A percentile compares a stretch with the other conserved stretches of the same genome.
Conservation (phyloP, 2,113 vertebrate species). For the Parotia lawesii region DNA sequence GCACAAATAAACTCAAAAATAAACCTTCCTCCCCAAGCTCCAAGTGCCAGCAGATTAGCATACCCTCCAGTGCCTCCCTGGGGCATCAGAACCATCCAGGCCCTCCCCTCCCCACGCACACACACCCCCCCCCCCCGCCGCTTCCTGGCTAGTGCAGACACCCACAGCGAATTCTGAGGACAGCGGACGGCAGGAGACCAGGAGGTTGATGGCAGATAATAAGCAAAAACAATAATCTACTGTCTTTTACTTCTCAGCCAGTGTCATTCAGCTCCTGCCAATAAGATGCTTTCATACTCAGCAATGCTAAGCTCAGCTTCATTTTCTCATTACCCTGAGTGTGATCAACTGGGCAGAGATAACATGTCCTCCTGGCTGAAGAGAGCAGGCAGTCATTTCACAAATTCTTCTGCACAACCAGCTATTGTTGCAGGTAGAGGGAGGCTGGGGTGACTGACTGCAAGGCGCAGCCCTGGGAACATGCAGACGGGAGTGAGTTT, state of each 20-base stretch:
- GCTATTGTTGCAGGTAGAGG: conserved; percentile 75
- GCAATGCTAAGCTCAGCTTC: conserved; percentile 74
- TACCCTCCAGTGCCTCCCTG: not conserved
- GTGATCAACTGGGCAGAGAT: conserved; percentile 74
- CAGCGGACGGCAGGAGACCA: conserved; percentile 72
- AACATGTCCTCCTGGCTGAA: conserved; percentile 61
- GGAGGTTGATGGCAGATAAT: conserved; percentile 78
- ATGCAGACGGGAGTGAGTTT: not conserved
- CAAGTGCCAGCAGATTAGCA: conserved; percentile 34
- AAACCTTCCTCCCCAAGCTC: conserved; percentile 25
- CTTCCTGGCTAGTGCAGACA: conserved; percentile 62
- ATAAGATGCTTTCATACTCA: conserved; percentile 76
- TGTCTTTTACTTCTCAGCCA: conserved; percentile 75
- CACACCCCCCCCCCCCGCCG: not conserved
- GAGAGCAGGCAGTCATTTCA: conserved; percentile 70
- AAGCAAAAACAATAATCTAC: conserved; percentile 79
- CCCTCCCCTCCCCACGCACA: not conserved
- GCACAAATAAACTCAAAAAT: conserved; percentile 72
- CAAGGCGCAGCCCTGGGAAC: conserved; percentile 46
- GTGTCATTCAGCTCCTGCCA: conserved; percentile 75
- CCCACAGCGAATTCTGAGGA: conserved; percentile 70
- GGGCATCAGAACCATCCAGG: not conserved
- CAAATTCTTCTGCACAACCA: conserved; percentile 75
- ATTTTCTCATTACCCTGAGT: conserved; percentile 73
- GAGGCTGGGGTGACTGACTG: conserved; percentile 23